Evolutionary conservation across 1,140 invertebrate genomes (phyloP).

Genomic region (Leguminivora glycinivorella): DNA sequence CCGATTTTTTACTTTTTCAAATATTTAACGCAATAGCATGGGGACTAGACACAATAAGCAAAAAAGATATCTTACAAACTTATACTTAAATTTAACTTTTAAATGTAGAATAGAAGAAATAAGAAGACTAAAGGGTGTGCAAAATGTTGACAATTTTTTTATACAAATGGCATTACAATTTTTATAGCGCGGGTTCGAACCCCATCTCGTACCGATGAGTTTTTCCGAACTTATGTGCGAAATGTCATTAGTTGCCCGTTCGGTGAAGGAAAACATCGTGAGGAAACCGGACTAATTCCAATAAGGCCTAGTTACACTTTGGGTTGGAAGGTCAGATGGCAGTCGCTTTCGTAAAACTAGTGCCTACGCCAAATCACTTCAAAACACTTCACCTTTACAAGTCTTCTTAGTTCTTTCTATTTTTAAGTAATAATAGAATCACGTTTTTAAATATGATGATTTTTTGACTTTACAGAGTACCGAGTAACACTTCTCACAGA

Average conservation of each 20-base stretch:
- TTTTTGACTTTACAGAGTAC: background rate
- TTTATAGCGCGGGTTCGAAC: too few relatives aligned
- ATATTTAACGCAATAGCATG: constrained; percentile 31
- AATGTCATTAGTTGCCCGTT: too few relatives aligned
- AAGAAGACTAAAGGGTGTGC: background rate
- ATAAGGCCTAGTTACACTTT: too few relatives aligned
- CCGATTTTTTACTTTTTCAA: background rate
- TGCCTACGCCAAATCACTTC: too few relatives aligned
- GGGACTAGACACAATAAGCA: constrained; percentile 47
- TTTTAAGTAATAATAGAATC: background rate
- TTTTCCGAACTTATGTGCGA: too few relatives aligned
- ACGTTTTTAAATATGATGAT: background rate
- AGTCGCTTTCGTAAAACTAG: too few relatives aligned
- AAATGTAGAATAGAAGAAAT: background rate
- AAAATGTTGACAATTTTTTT: background rate
- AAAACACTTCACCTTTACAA: too few relatives aligned
- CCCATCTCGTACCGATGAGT: too few relatives aligned
- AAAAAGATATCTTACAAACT: constrained; percentile 31
- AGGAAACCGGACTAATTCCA: too few relatives aligned
- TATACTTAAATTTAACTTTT: background rate
- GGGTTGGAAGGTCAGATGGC: too few relatives aligned
- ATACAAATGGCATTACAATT: too few relatives aligned
- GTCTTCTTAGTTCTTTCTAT: background rate
- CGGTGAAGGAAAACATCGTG: too few relatives aligned
- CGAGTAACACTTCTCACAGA: background rate